These are phyloP conservation scores for Drosophila oshimai DNA, from an alignment of 1,140 invertebrate genomes.

Conservation along the genomic window DNA sequence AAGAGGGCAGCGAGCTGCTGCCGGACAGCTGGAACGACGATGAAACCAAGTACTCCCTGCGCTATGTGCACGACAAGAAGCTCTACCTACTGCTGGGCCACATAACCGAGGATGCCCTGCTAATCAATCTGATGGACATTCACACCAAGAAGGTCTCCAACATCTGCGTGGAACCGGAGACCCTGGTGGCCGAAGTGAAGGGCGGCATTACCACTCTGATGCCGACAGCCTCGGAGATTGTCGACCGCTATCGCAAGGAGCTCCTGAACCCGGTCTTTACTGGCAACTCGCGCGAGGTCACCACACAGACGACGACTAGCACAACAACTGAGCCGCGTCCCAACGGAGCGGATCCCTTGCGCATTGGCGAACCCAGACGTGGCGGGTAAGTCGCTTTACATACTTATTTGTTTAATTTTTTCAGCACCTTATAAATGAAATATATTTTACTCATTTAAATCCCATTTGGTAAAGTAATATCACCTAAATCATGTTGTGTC, in stretches of 20 bases:
- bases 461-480: too few species aligned
- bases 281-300: slow-evolving; percentile 59
- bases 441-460: background rate
- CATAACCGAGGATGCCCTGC: slow-evolving; percentile 85
- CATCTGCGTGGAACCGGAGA: slow-evolving; percentile 81
- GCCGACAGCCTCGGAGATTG: slow-evolving; percentile 82
- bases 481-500: too few species aligned
- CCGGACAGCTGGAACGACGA: slow-evolving; percentile 88
- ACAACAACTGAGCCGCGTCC: background rate
- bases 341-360: slow-evolving; percentile 45
- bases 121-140: slow-evolving; percentile 86
- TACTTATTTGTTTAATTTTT: too few species aligned
- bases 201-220: slow-evolving; percentile 83
- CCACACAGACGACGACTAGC: slow-evolving; percentile 62
- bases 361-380: slow-evolving; percentile 58
- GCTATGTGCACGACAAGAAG: slow-evolving; percentile 86
- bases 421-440: too few species aligned
- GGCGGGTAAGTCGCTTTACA: slow-evolving; percentile 59
- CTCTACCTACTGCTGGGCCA: slow-evolving; percentile 88
- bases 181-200: slow-evolving; percentile 75
- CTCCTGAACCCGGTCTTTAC: slow-evolving; percentile 82
- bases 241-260: slow-evolving; percentile 83
- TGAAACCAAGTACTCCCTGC: slow-evolving; percentile 85
- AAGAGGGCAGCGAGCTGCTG: slow-evolving; percentile 87
- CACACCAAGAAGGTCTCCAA: slow-evolving; percentile 81